A percentile compares a stretch with the other conserved stretches of the same genome.
Conservation (phyloP, 2,797 vertebrate species). For the Rhinichthys osculus region DNA sequence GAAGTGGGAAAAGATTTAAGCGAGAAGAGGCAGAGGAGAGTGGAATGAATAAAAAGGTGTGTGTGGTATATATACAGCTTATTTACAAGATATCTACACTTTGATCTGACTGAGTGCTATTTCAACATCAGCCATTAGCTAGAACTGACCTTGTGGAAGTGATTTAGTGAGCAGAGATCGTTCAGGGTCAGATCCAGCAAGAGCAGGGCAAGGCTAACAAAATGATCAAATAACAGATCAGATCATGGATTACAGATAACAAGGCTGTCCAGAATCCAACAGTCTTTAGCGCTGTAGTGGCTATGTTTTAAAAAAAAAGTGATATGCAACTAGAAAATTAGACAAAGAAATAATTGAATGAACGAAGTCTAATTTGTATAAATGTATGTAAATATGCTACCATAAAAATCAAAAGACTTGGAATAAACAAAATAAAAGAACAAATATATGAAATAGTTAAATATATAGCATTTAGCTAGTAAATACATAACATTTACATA, state of each 20-base stretch:
- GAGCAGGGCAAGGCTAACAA: conserved; percentile 34
- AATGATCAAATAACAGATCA: conserved; percentile 58
- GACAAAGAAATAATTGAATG: neutral
- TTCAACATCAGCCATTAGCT: conserved; percentile 51
- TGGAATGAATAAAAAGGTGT: conserved; percentile 10
- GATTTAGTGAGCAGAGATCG: conserved; percentile 33
- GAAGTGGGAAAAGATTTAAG: neutral
- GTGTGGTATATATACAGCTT: conserved; percentile 27
- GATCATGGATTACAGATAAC: conserved; percentile 56
- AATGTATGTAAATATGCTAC: neutral
- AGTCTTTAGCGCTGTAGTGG: conserved; percentile 2
- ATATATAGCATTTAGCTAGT: neutral
- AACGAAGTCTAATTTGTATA: neutral
- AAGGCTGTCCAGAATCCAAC: conserved; percentile 40
- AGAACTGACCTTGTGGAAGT: conserved; percentile 54
- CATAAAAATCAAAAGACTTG: neutral
- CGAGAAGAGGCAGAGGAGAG: conserved; percentile 7
- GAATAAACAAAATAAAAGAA: neutral
- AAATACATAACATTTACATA: neutral
- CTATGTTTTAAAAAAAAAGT: neutral
- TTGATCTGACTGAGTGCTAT: conserved; percentile 52
- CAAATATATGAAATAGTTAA: neutral
- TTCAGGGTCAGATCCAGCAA: conserved; percentile 32
- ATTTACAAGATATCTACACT: conserved; percentile 43
- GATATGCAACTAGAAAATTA: neutral